A percentile compares a stretch with the other conserved stretches of the same genome.
Evolutionary conservation across 2,797 vertebrate genomes (phyloP).

Genomic region (Austrolebias charrua): DNA sequence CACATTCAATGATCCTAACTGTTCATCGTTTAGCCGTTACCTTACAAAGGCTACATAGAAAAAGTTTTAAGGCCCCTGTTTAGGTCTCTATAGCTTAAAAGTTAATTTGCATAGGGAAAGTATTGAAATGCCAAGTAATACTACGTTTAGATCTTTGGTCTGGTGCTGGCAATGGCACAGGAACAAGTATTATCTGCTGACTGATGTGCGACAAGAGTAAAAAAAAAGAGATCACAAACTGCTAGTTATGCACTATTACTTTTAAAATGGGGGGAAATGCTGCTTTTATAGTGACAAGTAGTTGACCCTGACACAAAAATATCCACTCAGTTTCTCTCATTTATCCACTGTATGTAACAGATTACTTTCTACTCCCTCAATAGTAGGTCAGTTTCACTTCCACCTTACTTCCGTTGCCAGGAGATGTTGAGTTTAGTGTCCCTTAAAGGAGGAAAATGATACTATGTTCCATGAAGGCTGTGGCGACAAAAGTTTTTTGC

Average conservation of each 20-base stretch:
- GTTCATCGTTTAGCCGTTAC: background rate
- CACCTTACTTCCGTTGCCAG: slow-evolving; percentile 19
- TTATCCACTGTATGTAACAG: slow-evolving; percentile 11
- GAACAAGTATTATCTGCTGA: slow-evolving; percentile 31
- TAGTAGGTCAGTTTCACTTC: slow-evolving; percentile 36
- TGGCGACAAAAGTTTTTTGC: slow-evolving; percentile 16
- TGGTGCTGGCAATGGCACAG: slow-evolving; percentile 43
- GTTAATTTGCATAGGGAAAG: slow-evolving; percentile 27
- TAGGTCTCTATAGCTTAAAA: slow-evolving; percentile 21
- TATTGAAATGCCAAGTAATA: slow-evolving; percentile 38
- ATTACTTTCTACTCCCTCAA: slow-evolving; percentile 1
- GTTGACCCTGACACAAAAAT: slow-evolving; percentile 12
- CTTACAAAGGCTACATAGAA: slow-evolving; percentile 13
- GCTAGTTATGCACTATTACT: slow-evolving; percentile 2
- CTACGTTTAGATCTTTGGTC: slow-evolving; percentile 55
- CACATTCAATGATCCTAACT: background rate
- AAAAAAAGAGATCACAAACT: slow-evolving; percentile 5
- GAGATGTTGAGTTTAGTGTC: slow-evolving; percentile 30
- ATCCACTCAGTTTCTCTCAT: slow-evolving; percentile 22
- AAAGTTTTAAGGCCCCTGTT: slow-evolving; percentile 14
- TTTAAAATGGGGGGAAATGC: slow-evolving; percentile 12
- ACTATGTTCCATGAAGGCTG: slow-evolving; percentile 14
- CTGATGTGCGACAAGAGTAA: slow-evolving; percentile 17
- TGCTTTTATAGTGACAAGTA: background rate
- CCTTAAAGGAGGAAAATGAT: slow-evolving; percentile 23